Evolutionary conservation across 2,797 vertebrate species (phyloP), one percentile per base, ranked within the genome.

Genomic region (Thalassophryne amazonica): DNA sequence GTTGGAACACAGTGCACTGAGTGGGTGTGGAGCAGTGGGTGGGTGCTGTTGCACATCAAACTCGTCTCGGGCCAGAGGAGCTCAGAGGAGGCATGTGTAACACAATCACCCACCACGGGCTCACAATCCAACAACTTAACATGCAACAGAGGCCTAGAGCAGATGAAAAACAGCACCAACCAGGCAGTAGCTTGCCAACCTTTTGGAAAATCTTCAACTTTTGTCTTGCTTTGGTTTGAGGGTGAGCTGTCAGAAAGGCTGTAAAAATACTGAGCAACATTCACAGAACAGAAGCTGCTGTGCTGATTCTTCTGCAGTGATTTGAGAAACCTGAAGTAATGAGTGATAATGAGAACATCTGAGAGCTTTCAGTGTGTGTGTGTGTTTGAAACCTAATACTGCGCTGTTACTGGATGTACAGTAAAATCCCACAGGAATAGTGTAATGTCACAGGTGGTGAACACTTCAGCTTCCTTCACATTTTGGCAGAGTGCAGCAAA

Each of bases 301-400:
- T 73, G 84, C 80, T 73, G 75, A 75, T 81, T 80, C 67, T 78
- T 79, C 60, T 73, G 68, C 65, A 57, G 74, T 74, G 82, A 86
- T 78, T 84, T n/a, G n/a, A n/a, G n/a, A n/a, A n/a, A 77, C 76
- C 73, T 60, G 66, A 78, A 78, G 73, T 75, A 69, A 52, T 8
- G 32, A 36, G 51, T 65, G 75, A 73, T 73, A 73, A 60, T 69
- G 65, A 72, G 77, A 85, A 80, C 82, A 80, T 81, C 53, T 75
- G 78, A 81, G 65, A 64, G 52, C 52, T 46, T 39, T 77, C 57
- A 72, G 55, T 1, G 17, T 21, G 41, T 19, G 39, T 36, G 45
- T 50, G 49, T 12, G 17, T 25, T 30, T 27, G 47, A n/a, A n/a
- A n/a, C n/a, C n/a, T n/a, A n/a, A n/a, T n/a, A n/a, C n/a, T n/a